Conservation (phyloP, 2,797 vertebrate species). For the Phalanger gymnotis region DNA sequence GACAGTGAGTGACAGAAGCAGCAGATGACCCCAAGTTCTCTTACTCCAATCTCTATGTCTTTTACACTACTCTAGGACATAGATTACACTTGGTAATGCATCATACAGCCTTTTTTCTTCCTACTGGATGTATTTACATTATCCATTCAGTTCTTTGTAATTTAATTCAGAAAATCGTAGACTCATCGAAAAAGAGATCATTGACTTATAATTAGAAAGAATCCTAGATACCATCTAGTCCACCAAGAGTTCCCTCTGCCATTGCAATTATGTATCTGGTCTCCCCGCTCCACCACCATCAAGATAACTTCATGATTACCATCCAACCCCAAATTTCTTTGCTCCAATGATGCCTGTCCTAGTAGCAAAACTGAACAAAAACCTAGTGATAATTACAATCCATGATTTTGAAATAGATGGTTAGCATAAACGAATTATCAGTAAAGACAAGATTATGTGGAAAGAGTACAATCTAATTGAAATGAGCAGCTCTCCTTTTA, state of each 20-base stretch:
- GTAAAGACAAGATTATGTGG: conserved; percentile 45
- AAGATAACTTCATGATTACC: conserved; percentile 22
- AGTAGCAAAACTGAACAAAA: conserved; percentile 67
- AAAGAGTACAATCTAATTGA: conserved; percentile 60
- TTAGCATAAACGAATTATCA: conserved; percentile 64
- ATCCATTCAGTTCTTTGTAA: not conserved
- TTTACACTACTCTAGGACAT: not conserved
- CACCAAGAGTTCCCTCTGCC: not conserved
- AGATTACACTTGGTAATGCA: too few species aligned
- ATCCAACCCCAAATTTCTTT: conserved; percentile 39
- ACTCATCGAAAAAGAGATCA: not conserved
- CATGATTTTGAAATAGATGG: conserved; percentile 63
- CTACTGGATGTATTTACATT: not conserved
- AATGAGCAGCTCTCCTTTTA: conserved; percentile 52
- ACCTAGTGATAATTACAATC: conserved; percentile 56
- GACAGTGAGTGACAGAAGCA: too few species aligned
- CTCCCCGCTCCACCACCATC: not conserved
- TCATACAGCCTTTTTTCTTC: not conserved
- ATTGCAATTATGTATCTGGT: too few species aligned
- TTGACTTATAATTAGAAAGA: not conserved
- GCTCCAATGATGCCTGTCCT: conserved; percentile 39
- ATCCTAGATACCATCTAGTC: not conserved
- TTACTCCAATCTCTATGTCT: not conserved
- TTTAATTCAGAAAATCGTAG: not conserved
- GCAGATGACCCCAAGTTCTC: not conserved